Evolutionary conservation across 2,113 vertebrate species (phyloP).

Genomic region (Spea bombifrons): DNA sequence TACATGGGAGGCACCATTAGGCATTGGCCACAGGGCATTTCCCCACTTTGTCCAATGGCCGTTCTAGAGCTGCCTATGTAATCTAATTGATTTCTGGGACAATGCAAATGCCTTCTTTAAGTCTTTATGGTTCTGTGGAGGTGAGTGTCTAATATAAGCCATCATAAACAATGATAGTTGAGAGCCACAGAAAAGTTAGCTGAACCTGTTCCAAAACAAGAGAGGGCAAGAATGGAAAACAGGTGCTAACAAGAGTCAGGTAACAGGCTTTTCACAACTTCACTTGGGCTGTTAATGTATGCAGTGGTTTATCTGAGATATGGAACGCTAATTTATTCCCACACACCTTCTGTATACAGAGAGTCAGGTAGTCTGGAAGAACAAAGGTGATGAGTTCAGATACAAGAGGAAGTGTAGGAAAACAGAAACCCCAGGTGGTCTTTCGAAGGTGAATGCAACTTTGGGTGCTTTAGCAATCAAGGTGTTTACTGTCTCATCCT

Average conservation of each 20-base stretch:
- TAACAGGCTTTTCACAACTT: constrained; percentile 65
- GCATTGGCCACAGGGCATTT: too few relatives aligned
- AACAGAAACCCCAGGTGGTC: constrained; percentile 67
- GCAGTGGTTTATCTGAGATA: constrained; percentile 79
- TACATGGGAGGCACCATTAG: too few relatives aligned
- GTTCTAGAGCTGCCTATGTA: too few relatives aligned
- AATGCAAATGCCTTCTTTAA: not conserved
- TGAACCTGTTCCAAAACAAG: constrained; percentile 51
- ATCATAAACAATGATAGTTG: constrained; percentile 19
- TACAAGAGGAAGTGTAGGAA: constrained; percentile 58
- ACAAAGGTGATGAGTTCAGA: constrained; percentile 57
- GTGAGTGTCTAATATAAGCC: not conserved
- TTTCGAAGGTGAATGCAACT: constrained; percentile 71
- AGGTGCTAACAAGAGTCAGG: constrained; percentile 71
- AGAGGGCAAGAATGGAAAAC: constrained; percentile 62
- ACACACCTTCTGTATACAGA: constrained; percentile 71
- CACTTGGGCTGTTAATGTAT: constrained; percentile 86
- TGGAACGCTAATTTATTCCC: constrained; percentile 84
- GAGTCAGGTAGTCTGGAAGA: constrained; percentile 76
- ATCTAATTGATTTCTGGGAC: too few relatives aligned
- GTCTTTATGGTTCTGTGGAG: not conserved
- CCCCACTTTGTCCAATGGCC: too few relatives aligned
- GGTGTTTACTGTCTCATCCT: constrained; percentile 68
- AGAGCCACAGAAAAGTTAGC: constrained; percentile 55
- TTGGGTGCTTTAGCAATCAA: constrained; percentile 63